phyloP scores from a whole-genome alignment of 92 coral and sea anemone genomes.

The Parazoanthus swiftii region DNA sequence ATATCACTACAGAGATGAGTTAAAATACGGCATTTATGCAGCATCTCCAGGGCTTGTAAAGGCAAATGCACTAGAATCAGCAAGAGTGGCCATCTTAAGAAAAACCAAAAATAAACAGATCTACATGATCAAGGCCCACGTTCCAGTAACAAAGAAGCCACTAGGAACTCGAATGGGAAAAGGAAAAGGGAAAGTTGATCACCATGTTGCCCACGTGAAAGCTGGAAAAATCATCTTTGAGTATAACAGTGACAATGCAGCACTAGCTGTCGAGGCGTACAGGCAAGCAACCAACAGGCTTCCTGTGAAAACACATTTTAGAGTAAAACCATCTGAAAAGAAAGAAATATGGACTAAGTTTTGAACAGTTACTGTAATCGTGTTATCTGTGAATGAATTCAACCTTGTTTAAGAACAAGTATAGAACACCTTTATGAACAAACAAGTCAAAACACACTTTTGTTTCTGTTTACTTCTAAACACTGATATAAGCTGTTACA shows the following conservation, averaged over 20 bases:
- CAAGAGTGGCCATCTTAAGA: conserved; percentile 84
- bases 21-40: conserved; percentile 89
- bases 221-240: conserved; percentile 93
- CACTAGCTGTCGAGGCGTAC: conserved; percentile 85
- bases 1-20: conserved; percentile 83
- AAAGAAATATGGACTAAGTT: conserved; percentile 91
- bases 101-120: conserved; percentile 84
- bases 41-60: conserved; percentile 86
- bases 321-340: conserved; percentile 79
- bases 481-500: no score
- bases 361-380: conserved; percentile 37
- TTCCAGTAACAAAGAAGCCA: conserved; percentile 88
- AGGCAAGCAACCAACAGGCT: conserved; percentile 81
- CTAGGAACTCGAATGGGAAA: conserved; percentile 98
- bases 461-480: background rate
- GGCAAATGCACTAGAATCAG: conserved; percentile 90
- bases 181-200: conserved; percentile 96
- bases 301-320: conserved; percentile 88
- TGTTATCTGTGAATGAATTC: no score
- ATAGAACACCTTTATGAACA: background rate
- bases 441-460: background rate
- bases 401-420: background rate
- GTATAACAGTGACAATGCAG: conserved; percentile 91
- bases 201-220: conserved; percentile 88
- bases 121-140: conserved; percentile 86